Conservation (phyloP, 2,888 invertebrate species). For the Lampropteryx suffumata region DNA sequence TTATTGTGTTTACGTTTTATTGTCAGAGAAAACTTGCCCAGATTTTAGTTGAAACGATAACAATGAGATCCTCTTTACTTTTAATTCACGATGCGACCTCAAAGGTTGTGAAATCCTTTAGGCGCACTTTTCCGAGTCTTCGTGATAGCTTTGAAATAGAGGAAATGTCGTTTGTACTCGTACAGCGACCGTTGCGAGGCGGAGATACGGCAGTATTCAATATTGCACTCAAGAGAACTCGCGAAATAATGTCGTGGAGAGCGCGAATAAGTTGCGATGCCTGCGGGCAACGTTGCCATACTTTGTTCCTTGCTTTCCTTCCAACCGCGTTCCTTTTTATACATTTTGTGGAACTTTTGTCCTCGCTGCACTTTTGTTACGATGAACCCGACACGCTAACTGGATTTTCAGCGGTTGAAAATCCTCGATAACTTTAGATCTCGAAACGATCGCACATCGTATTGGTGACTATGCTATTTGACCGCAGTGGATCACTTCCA, state of each 20-base stretch:
- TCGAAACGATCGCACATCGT: conserved; percentile 19
- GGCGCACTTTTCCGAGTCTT: conserved; percentile 10
- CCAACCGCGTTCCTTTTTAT: conserved; percentile 27
- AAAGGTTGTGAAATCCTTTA: conserved; percentile 14
- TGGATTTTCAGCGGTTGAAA: conserved; percentile 37
- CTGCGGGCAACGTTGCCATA: conserved; percentile 28
- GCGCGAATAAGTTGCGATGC: conserved; percentile 27
- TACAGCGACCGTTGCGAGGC: neutral
- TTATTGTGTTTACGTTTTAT: neutral
- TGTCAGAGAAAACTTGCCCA: neutral
- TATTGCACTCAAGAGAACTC: conserved; percentile 30
- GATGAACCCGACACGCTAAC: conserved; percentile 35
- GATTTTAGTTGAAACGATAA: conserved; percentile 1
- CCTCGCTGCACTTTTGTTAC: conserved; percentile 33
- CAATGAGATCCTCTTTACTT: conserved; percentile 12
- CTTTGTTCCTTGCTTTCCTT: conserved; percentile 32
- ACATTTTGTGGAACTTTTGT: conserved; percentile 32
- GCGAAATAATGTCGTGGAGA: conserved; percentile 23
- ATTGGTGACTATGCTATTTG: conserved; percentile 6
- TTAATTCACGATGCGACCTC: conserved; percentile 8
- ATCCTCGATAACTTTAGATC: conserved; percentile 30
- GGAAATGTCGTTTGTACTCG: conserved; percentile 14
- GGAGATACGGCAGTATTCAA: conserved; percentile 26
- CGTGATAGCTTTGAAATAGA: conserved; percentile 7
- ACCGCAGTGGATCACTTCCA: conserved; percentile 26